Evolutionary conservation across 2,113 vertebrate species (phyloP).

Genomic region (Rhadina sibilatrix): DNA sequence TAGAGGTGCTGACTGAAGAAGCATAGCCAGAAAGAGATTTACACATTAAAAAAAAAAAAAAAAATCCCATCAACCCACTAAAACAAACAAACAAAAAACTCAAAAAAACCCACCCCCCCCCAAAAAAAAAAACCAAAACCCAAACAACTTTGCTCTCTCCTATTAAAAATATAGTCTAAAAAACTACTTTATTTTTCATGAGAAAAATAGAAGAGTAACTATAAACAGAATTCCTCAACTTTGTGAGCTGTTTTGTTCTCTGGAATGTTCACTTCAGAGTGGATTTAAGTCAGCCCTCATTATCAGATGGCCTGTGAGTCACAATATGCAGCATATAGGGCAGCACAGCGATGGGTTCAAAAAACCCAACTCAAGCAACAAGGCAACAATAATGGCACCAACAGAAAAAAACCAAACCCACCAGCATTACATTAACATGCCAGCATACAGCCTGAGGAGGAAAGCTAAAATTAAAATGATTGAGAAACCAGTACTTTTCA

Average conservation of each 20-base stretch:
- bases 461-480: not conserved
- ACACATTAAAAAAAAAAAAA: not conserved
- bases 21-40: not conserved
- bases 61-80: not conserved
- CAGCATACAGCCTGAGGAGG: not conserved
- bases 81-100: not conserved
- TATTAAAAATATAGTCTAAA: not conserved
- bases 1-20: not conserved
- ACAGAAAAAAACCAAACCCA: not conserved
- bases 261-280: not conserved
- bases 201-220: not conserved
- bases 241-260: not conserved
- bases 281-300: not conserved
- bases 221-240: not conserved
- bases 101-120: no score
- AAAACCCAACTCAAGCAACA: not conserved
- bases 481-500: not conserved
- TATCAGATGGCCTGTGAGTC: not conserved
- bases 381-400: not conserved
- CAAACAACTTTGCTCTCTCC: not conserved
- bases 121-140: not conserved
- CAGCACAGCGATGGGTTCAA: rapidly evolving
- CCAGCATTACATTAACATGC: not conserved
- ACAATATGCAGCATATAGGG: rapidly evolving
- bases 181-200: not conserved